Conservation (phyloP, 2,888 invertebrate genomes). For the Mongoloraphidia duomilia region DNA sequence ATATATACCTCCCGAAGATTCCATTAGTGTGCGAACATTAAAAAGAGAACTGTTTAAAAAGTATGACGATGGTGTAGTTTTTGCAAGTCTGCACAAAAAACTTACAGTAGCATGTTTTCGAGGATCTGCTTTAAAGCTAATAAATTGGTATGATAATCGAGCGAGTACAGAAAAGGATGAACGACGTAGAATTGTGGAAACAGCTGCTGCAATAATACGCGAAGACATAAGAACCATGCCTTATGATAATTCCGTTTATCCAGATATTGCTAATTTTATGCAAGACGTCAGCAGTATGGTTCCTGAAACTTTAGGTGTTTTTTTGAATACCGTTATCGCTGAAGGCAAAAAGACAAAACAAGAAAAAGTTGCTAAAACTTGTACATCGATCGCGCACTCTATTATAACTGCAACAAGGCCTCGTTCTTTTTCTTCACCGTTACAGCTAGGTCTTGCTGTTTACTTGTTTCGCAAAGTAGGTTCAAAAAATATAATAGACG, state of each 20-base stretch:
- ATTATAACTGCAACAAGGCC: slow-evolving; percentile 14
- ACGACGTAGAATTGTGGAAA: slow-evolving; percentile 11
- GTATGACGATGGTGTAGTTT: slow-evolving; percentile 13
- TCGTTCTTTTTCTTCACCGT: slow-evolving; percentile 11
- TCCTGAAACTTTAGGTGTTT: slow-evolving; percentile 11
- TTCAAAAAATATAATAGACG: slow-evolving; percentile 13
- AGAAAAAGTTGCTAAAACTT: slow-evolving; percentile 9
- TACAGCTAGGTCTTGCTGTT: slow-evolving; percentile 10
- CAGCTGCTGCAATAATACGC: slow-evolving; percentile 14
- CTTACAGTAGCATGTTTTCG: slow-evolving; percentile 13
- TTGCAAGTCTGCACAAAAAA: slow-evolving; percentile 8
- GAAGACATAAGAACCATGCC: slow-evolving; percentile 12
- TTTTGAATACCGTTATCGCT: slow-evolving; percentile 4
- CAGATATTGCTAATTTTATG: slow-evolving; percentile 12
- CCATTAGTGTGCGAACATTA: slow-evolving; percentile 6
- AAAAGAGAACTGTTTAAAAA: slow-evolving; percentile 17
- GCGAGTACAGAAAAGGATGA: slow-evolving; percentile 11
- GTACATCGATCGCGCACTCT: slow-evolving; percentile 13
- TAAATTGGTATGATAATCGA: slow-evolving; percentile 12
- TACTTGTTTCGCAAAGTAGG: slow-evolving; percentile 16
- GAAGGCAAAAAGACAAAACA: slow-evolving; percentile 7
- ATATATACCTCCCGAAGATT: slow-evolving; percentile 5
- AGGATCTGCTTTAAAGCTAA: slow-evolving; percentile 14
- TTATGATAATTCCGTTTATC: slow-evolving; percentile 11
- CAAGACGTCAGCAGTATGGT: slow-evolving; percentile 9